These are phyloP conservation scores for Asteroscopus sphinx DNA, from an alignment of 2,888 invertebrate species.

Conservation along the genomic window DNA sequence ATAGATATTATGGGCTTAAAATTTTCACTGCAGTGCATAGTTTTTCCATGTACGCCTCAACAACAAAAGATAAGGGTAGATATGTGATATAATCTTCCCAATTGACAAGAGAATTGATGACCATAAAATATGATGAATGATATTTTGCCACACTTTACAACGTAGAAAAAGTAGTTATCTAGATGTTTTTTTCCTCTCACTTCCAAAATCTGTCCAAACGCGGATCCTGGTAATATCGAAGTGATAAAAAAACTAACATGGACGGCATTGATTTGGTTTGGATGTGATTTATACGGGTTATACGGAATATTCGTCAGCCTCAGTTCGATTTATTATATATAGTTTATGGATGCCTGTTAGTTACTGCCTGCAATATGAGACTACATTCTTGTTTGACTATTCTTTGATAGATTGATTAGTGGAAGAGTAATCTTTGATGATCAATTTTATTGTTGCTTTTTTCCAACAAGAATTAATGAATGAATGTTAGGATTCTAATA, in stretches of 20 bases:
- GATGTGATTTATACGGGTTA: conserved; percentile 45
- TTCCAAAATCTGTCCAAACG: neutral
- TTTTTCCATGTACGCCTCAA: too few species aligned
- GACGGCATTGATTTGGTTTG: conserved; percentile 52
- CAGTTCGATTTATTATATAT: conserved; percentile 51
- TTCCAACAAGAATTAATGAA: too few species aligned
- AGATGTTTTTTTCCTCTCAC: too few species aligned
- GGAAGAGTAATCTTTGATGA: conserved; percentile 10
- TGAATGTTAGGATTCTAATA: too few species aligned
- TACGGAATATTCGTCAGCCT: conserved; percentile 47
- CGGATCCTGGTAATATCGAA: conserved; percentile 31
- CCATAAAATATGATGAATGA: too few species aligned
- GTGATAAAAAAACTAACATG: conserved; percentile 44
- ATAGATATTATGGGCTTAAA: too few species aligned
- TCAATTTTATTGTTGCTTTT: neutral
- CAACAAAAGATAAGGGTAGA: too few species aligned
- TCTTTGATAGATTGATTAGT: conserved; percentile 40
- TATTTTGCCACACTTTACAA: too few species aligned
- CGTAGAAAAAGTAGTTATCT: too few species aligned
- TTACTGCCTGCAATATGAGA: conserved; percentile 48
- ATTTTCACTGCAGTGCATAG: too few species aligned
- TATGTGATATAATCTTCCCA: too few species aligned
- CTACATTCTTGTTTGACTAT: conserved; percentile 39
- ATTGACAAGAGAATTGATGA: too few species aligned
- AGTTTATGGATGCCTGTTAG: conserved; percentile 42